These are phyloP conservation scores for Helobdella robusta DNA, from an alignment of 2,888 invertebrate species.

Conservation along the genomic window DNA sequence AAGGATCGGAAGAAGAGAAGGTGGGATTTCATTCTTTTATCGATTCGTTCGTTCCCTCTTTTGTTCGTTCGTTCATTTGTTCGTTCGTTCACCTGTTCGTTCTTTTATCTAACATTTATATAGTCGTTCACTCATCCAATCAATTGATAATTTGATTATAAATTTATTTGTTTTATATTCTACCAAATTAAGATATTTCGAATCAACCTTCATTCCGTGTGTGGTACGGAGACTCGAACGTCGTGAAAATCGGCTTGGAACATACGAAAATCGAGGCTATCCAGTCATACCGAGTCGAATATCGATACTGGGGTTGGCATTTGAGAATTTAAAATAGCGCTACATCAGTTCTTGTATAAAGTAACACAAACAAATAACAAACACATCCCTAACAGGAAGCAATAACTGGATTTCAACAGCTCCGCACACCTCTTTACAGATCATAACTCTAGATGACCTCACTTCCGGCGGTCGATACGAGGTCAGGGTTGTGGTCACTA, in stretches of 20 bases:
- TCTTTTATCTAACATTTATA: too few relatives aligned
- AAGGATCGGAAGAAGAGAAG: constrained; percentile 31
- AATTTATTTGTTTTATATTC: too few relatives aligned
- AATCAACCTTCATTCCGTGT: constrained; percentile 12
- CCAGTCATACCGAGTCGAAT: constrained; percentile 4
- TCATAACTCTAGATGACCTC: constrained; percentile 15
- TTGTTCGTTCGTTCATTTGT: too few relatives aligned
- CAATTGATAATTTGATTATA: too few relatives aligned
- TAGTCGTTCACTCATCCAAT: too few relatives aligned
- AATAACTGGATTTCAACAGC: constrained; percentile 13
- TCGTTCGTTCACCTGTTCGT: too few relatives aligned
- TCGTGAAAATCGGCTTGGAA: constrained; percentile 9
- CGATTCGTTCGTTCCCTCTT: too few relatives aligned
- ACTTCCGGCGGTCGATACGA: constrained; percentile 4
- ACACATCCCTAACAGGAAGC: too few relatives aligned
- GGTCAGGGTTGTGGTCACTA: constrained; percentile 19
- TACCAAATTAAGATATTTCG: too few relatives aligned
- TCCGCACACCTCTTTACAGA: not conserved
- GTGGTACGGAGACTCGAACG: not conserved
- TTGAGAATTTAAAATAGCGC: not conserved
- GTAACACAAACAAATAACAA: too few relatives aligned
- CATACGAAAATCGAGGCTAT: not conserved
- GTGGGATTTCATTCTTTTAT: constrained; percentile 17
- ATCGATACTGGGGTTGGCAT: not conserved
- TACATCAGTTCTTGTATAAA: not conserved